Percentiles rank a stretch among this genome's conserved stretches.
These are phyloP conservation scores for Oryzias woworae DNA, from an alignment of 2,113 vertebrate genomes.

Conservation along the genomic window DNA sequence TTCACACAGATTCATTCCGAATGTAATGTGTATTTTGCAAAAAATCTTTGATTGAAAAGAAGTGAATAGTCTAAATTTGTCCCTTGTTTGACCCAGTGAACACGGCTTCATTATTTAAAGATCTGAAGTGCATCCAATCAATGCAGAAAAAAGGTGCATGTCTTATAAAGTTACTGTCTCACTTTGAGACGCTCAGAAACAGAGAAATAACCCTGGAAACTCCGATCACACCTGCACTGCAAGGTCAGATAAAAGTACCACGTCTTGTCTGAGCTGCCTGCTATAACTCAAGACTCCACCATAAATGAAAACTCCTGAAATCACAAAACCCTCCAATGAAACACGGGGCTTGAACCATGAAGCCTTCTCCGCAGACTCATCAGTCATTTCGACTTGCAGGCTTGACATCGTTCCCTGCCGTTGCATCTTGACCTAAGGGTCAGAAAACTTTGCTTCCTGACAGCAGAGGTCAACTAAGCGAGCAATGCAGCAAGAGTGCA, in stretches of 20 bases:
- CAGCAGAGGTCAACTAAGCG: conserved; percentile 13
- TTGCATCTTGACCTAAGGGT: conserved; percentile 10
- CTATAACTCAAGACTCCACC: not conserved
- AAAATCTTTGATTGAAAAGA: too few species aligned
- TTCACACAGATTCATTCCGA: too few species aligned
- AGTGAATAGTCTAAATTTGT: too few species aligned
- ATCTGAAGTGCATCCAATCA: too few species aligned
- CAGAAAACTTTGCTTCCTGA: conserved; percentile 8
- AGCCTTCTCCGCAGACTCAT: conserved; percentile 19
- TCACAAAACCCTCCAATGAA: conserved; percentile 1
- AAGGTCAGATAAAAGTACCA: not conserved
- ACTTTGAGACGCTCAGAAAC: too few species aligned
- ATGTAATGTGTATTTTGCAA: too few species aligned
- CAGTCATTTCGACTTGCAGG: conserved; percentile 16
- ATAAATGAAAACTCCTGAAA: not conserved
- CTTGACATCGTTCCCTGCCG: not conserved
- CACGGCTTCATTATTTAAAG: too few species aligned
- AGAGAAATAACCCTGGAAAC: not conserved
- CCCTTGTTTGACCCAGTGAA: too few species aligned
- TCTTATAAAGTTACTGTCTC: too few species aligned
- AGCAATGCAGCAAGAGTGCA: not conserved
- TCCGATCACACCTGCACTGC: not conserved
- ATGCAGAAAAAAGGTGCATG: too few species aligned
- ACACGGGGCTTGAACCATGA: not conserved
- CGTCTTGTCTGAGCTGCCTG: not conserved